Evolutionary conservation across 1,140 invertebrate genomes (phyloP).

Genomic region (Drosophila lacteicornis): DNA sequence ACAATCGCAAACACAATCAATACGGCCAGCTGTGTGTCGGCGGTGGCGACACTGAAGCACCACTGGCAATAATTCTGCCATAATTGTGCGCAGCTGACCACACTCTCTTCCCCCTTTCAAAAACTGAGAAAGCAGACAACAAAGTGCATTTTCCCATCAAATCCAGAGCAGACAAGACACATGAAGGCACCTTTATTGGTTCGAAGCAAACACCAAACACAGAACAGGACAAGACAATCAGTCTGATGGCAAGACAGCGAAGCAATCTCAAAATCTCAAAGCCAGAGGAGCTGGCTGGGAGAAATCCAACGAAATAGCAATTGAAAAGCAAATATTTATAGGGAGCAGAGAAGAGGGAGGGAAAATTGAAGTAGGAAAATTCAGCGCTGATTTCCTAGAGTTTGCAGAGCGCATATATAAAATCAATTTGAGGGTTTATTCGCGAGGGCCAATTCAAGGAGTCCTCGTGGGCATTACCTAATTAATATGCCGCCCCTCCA

Average conservation of each 20-base stretch:
- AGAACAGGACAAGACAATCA: constrained; percentile 38
- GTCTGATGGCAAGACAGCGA: constrained; percentile 28
- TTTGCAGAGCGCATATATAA: constrained; percentile 33
- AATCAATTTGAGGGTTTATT: constrained; percentile 34
- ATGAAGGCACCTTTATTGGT: constrained; percentile 37
- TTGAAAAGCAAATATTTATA: constrained; percentile 55
- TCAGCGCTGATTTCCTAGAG: constrained; percentile 12
- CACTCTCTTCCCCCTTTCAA: background rate
- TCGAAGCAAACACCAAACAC: constrained; percentile 11
- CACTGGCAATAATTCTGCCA: constrained; percentile 43
- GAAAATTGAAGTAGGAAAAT: background rate
- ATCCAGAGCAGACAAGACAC: constrained; percentile 6
- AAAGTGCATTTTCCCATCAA: constrained; percentile 52
- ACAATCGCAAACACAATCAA: constrained; percentile 42
- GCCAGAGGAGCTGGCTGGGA: constrained; percentile 9
- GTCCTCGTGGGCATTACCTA: constrained; percentile 40
- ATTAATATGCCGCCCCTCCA: constrained; percentile 42
- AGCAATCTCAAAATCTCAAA: constrained; percentile 26
- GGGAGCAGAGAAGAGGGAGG: background rate
- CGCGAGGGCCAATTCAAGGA: constrained; percentile 36
- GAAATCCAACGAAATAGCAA: constrained; percentile 31
- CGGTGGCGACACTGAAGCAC: constrained; percentile 2
- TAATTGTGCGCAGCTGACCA: constrained; percentile 53
- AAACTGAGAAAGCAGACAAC: background rate
- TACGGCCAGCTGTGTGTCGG: constrained; percentile 8